Percentiles rank a stretch among this genome's conserved stretches.
These are phyloP conservation scores for Astropecten irregularis DNA, from an alignment of 53 echinoderm and acorn worm genomes.

Conservation along the genomic window DNA sequence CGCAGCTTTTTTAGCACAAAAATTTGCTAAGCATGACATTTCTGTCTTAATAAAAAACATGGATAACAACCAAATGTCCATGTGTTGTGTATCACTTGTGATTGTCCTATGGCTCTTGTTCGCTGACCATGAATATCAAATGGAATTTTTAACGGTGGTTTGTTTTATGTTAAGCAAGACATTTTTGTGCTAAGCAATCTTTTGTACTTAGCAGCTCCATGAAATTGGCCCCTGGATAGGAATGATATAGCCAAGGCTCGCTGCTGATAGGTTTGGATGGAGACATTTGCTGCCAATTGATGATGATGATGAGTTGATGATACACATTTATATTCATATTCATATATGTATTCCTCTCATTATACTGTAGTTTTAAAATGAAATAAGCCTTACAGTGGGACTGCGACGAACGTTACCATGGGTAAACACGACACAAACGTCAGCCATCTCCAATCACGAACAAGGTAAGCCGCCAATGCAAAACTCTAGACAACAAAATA, in stretches of 20 bases:
- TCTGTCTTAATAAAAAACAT: too few relatives aligned
- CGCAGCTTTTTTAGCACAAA: too few relatives aligned
- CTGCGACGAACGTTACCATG: conserved; percentile 37
- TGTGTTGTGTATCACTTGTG: background rate
- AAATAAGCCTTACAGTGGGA: conserved; percentile 66
- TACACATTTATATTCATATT: background rate
- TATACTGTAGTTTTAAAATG: background rate
- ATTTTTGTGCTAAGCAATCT: too few relatives aligned
- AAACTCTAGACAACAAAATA: conserved; percentile 50
- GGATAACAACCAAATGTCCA: too few relatives aligned
- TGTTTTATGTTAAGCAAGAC: too few relatives aligned
- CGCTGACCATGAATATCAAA: too few relatives aligned
- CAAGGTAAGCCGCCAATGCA: conserved; percentile 67
- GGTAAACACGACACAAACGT: conserved; percentile 61
- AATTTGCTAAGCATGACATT: too few relatives aligned
- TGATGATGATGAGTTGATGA: background rate
- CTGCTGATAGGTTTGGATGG: too few relatives aligned
- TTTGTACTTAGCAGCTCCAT: too few relatives aligned
- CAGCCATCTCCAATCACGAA: conserved; percentile 77
- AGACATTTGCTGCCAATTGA: background rate
- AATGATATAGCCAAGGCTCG: background rate
- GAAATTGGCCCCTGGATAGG: too few relatives aligned
- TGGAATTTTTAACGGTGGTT: too few relatives aligned
- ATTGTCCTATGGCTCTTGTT: too few relatives aligned
- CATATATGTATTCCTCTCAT: background rate